Percentiles rank a stretch among this genome's conserved stretches.
Evolutionary conservation across 2,797 vertebrate species (phyloP).

Genomic region (Cichlasoma orientale): DNA sequence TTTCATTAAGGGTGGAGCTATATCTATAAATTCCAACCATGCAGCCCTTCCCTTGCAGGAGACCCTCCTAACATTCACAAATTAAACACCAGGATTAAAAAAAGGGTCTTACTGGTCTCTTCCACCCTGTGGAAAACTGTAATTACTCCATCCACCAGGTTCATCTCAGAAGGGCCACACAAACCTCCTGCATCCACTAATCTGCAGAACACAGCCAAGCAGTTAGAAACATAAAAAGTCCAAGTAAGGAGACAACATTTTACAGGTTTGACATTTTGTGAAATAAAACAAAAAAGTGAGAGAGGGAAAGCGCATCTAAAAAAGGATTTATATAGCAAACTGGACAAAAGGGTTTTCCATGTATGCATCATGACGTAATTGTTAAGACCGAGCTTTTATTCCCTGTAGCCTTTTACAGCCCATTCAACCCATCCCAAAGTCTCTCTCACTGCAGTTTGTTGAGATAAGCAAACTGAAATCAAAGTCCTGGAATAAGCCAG

Average conservation of each 20-base stretch:
- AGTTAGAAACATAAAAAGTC: conserved; percentile 37
- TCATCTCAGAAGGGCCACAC: conserved; percentile 49
- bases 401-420: not conserved
- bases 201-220: conserved; percentile 13
- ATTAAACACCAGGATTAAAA: conserved; percentile 69
- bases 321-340: not conserved
- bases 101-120: conserved; percentile 62
- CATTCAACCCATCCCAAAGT: not conserved
- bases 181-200: conserved; percentile 45
- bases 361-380: conserved; percentile 1
- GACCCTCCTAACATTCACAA: conserved; percentile 70
- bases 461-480: not conserved
- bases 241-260: conserved; percentile 1
- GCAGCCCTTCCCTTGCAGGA: conserved; percentile 65
- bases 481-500: not conserved
- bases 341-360: not conserved
- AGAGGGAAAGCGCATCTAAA: not conserved
- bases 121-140: conserved; percentile 67
- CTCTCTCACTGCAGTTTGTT: not conserved
- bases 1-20: conserved; percentile 67
- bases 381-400: not conserved
- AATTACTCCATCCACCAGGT: conserved; percentile 64
- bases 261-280: not conserved
- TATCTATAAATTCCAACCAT: conserved; percentile 69
- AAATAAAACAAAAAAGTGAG: not conserved